phyloP scores from a whole-genome alignment of 1,140 invertebrate species.

The Macrocentrus cingulum region DNA sequence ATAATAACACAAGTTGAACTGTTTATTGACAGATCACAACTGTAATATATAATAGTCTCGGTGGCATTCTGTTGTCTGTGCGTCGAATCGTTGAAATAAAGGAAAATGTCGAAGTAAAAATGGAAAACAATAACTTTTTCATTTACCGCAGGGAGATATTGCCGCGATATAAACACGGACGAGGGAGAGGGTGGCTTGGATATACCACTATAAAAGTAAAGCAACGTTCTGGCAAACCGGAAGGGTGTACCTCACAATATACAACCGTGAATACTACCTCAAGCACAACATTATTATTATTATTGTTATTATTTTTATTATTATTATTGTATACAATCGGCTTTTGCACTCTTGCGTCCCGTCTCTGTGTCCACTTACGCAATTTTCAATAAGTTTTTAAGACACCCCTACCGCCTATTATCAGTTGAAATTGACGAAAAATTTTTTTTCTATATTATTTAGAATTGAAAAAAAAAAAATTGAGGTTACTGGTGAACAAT shows the following conservation, averaged over 20 bases:
- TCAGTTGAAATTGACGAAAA: no score
- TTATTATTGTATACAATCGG: background rate
- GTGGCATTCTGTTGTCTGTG: no score
- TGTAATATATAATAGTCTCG: no score
- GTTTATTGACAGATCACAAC: no score
- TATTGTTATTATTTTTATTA: background rate
- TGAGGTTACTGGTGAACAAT: no score
- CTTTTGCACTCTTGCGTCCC: background rate
- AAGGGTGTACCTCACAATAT: constrained; percentile 11
- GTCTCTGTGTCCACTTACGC: background rate
- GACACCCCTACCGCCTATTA: no score
- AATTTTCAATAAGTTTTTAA: no score
- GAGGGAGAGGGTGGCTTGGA: background rate
- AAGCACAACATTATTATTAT: background rate
- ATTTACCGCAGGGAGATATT: constrained; percentile 9
- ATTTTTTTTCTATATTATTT: no score
- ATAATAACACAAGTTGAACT: no score
- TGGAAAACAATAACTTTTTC: constrained; percentile 18
- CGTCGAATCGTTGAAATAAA: background rate
- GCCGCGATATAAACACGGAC: constrained; percentile 4
- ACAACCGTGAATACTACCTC: background rate
- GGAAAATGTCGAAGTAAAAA: background rate
- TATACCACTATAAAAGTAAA: constrained; percentile 18
- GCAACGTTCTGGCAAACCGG: constrained; percentile 3
- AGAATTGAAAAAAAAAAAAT: no score